phyloP scores from a whole-genome alignment of 2,888 invertebrate species.

The Criorhina ranunculi region DNA sequence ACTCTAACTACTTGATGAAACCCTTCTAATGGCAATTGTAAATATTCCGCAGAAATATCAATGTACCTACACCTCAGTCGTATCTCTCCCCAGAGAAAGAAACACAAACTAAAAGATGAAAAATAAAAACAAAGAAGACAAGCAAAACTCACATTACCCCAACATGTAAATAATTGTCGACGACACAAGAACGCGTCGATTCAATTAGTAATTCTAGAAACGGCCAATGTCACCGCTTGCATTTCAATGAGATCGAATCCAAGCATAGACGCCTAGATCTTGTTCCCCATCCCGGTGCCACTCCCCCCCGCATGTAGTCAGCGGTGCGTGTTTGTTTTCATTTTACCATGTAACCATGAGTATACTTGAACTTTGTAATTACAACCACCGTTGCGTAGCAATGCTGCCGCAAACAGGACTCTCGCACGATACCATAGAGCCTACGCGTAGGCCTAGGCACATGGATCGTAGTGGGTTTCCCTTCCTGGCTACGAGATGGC shows the following conservation, averaged over 20 bases:
- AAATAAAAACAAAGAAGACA: slow-evolving; percentile 49
- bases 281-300: slow-evolving; percentile 78
- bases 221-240: slow-evolving; percentile 82
- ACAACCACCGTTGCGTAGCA: slow-evolving; percentile 66
- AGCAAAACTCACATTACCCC: slow-evolving; percentile 69
- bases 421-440: slow-evolving; percentile 38
- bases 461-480: slow-evolving; percentile 43
- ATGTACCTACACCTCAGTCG: neutral
- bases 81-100: neutral
- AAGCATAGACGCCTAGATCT: slow-evolving; percentile 78
- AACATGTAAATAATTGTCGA: slow-evolving; percentile 77
- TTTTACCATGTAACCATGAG: slow-evolving; percentile 70
- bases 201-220: slow-evolving; percentile 84
- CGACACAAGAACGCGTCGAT: slow-evolving; percentile 83
- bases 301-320: slow-evolving; percentile 76
- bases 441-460: neutral
- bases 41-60: slow-evolving; percentile 30
- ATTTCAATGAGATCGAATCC: slow-evolving; percentile 82
- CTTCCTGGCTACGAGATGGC: slow-evolving; percentile 72
- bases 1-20: neutral
- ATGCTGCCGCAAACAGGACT: slow-evolving; percentile 64
- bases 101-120: slow-evolving; percentile 28
- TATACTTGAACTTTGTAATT: slow-evolving; percentile 74
- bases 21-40: slow-evolving; percentile 21
- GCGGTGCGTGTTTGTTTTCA: slow-evolving; percentile 77